These are phyloP conservation scores for Chloroclysta siterata DNA, from an alignment of 2,888 invertebrate species.

Conservation along the genomic window DNA sequence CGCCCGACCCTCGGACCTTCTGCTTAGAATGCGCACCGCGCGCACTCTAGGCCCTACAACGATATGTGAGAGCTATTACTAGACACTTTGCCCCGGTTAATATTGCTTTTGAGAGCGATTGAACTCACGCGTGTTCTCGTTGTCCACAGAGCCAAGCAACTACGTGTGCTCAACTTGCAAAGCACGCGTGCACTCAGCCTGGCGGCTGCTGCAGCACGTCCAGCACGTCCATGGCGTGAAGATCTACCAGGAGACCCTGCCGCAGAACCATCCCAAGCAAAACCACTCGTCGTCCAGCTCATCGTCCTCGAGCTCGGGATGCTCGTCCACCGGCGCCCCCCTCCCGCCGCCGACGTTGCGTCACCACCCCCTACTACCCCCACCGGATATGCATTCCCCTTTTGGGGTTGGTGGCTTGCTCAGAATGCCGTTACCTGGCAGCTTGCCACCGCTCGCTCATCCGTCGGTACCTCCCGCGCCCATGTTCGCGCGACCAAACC, in stretches of 20 bases:
- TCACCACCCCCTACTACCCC: conserved; percentile 88
- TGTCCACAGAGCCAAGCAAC: conserved; percentile 94
- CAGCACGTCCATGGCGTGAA: conserved; percentile 97
- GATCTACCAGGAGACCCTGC: conserved; percentile 91
- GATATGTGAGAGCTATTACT: conserved; percentile 85
- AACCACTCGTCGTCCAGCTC: conserved; percentile 85
- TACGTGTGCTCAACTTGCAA: conserved; percentile 98
- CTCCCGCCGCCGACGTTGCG: conserved; percentile 87
- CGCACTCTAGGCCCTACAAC: conserved; percentile 80
- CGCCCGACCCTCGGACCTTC: conserved; percentile 77
- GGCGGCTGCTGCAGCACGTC: conserved; percentile 97
- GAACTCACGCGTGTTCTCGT: conserved; percentile 53
- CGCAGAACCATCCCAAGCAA: conserved; percentile 77
- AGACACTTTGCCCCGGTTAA: conserved; percentile 84
- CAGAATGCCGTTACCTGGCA: conserved; percentile 89
- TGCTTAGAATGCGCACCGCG: conserved; percentile 79
- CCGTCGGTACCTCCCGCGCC: conserved; percentile 90
- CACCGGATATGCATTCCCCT: conserved; percentile 90
- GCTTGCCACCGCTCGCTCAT: conserved; percentile 86
- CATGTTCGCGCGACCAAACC: conserved; percentile 90
- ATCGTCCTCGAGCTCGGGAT: conserved; percentile 84
- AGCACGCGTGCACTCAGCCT: conserved; percentile 95
- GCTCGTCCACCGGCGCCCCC: conserved; percentile 81
- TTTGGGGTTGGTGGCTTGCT: conserved; percentile 90
- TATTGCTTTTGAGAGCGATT: conserved; percentile 76